Conservation (phyloP, 1,140 invertebrate genomes). For the Saxidomus purpurata region DNA sequence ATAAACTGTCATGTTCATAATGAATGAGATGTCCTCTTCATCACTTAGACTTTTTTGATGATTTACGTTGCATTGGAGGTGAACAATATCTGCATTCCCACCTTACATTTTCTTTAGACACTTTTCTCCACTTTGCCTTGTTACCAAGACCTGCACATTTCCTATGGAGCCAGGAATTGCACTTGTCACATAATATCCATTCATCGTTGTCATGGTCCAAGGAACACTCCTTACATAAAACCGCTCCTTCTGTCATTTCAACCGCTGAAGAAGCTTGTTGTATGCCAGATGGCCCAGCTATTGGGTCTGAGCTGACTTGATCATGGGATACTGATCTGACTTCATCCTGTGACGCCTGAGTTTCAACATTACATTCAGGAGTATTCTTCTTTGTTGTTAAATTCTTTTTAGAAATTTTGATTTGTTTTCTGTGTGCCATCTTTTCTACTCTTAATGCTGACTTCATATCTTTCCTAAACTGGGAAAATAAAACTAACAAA, state of each 20-base stretch:
- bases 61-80: too few relatives aligned
- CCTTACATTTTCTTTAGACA: not conserved
- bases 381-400: not conserved
- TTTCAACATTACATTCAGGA: not conserved
- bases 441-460: slow-evolving; percentile 1
- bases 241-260: too few relatives aligned
- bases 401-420: not conserved
- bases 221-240: not conserved
- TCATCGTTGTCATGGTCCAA: not conserved
- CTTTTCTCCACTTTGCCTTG: not conserved
- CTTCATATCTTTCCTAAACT: not conserved
- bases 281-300: not conserved
- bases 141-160: slow-evolving; percentile 14
- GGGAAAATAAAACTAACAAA: not conserved
- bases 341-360: not conserved
- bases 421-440: slow-evolving; percentile 41
- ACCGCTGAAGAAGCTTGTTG: not conserved
- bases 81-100: not conserved
- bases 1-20: too few relatives aligned
- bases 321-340: not conserved
- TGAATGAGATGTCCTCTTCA: too few relatives aligned
- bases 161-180: not conserved
- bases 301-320: not conserved
- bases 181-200: not conserved
- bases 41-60: too few relatives aligned